These are phyloP conservation scores for Marmota flaviventris DNA, from an alignment of 2,113 vertebrate species.

Conservation along the genomic window DNA sequence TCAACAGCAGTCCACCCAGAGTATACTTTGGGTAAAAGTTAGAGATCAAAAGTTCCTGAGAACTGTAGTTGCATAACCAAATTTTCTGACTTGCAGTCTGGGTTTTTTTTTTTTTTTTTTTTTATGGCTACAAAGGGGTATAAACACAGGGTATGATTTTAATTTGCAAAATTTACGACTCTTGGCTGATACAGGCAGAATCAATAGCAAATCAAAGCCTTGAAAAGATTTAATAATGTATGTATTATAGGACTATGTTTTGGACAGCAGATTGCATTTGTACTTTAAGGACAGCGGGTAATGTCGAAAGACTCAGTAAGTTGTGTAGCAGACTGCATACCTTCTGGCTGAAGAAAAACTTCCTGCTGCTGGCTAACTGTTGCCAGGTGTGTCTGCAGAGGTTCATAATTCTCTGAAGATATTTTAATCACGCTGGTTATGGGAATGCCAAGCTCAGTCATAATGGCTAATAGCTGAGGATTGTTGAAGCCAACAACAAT, in stretches of 20 bases:
- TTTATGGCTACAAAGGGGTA: not conserved
- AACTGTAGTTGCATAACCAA: conserved; percentile 9
- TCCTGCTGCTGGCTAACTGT: conserved; percentile 69
- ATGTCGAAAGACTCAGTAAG: not conserved
- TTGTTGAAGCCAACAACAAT: conserved; percentile 92
- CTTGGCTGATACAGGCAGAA: conserved; percentile 58
- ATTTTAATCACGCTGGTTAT: conserved; percentile 93
- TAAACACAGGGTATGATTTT: conserved; percentile 55
- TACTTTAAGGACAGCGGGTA: conserved; percentile 5
- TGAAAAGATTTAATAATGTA: conserved; percentile 50
- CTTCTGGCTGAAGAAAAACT: conserved; percentile 79
- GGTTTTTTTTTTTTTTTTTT: not conserved
- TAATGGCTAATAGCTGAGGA: conserved; percentile 89
- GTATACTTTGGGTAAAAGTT: not conserved
- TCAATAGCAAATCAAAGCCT: conserved; percentile 62
- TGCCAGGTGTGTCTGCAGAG: conserved; percentile 82
- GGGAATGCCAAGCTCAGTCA: conserved; percentile 91
- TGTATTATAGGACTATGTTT: not conserved
- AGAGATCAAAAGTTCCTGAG: conserved; percentile 8
- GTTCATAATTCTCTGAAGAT: conserved; percentile 87
- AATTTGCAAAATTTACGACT: conserved; percentile 71
- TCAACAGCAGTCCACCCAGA: not conserved
- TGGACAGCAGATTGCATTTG: conserved; percentile 17
- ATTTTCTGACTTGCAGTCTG: not conserved
- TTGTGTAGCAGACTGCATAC: conserved; percentile 78